Conservation (phyloP, 2,888 invertebrate species). For the Eupithecia inturbata region DNA sequence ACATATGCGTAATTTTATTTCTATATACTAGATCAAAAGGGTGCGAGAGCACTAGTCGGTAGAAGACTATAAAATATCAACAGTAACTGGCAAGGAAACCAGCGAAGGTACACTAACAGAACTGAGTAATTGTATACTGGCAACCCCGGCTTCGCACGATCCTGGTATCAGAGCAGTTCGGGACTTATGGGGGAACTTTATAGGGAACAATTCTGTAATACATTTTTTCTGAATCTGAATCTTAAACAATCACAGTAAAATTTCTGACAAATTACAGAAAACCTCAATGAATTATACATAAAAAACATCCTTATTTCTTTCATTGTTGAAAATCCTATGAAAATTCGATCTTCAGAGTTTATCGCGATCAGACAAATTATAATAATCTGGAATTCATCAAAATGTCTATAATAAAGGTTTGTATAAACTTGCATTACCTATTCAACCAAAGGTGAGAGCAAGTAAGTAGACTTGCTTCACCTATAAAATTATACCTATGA, state of each 20-base stretch:
- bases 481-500: conserved; percentile 24
- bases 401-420: background rate
- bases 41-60: background rate
- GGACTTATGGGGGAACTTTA: background rate
- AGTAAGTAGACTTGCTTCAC: conserved; percentile 6
- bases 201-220: background rate
- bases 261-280: background rate
- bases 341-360: too few relatives aligned
- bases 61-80: too few relatives aligned
- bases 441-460: conserved; percentile 21
- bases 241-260: background rate
- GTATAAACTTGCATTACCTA: background rate
- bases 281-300: background rate
- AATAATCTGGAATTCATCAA: background rate
- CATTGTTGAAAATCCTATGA: too few relatives aligned
- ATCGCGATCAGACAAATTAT: background rate
- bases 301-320: too few relatives aligned
- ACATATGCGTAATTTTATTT: background rate
- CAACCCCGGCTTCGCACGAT: too few relatives aligned
- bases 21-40: background rate
- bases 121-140: too few relatives aligned
- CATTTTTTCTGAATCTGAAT: background rate
- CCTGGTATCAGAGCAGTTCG: background rate
- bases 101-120: too few relatives aligned
- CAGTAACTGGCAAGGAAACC: too few relatives aligned